Percentiles rank a stretch among this genome's conserved stretches.
phyloP scores from a whole-genome alignment of 2,888 invertebrate species.

The Nymphalis urticae region DNA sequence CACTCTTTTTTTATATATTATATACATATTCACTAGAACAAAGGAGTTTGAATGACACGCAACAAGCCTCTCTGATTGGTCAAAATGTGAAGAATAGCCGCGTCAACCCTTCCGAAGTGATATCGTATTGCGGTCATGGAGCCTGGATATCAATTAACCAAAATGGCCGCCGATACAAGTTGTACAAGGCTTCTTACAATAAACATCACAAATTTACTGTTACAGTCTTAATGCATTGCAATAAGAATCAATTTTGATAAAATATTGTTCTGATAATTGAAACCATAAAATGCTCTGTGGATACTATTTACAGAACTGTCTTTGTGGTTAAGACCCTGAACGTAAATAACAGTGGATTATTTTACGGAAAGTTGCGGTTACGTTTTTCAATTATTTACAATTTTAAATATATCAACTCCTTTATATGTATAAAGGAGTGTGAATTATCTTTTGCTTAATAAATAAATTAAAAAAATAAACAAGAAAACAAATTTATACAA shows the following conservation, averaged over 20 bases:
- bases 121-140: slow-evolving; percentile 54
- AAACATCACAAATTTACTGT: slow-evolving; percentile 11
- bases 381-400: slow-evolving; percentile 21
- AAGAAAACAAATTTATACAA: no score
- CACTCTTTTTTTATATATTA: slow-evolving; percentile 15
- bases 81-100: slow-evolving; percentile 44
- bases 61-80: slow-evolving; percentile 47
- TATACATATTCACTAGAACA: slow-evolving; percentile 14
- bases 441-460: not conserved
- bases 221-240: slow-evolving; percentile 17
- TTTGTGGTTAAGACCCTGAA: slow-evolving; percentile 24
- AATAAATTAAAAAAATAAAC: no score
- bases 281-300: slow-evolving; percentile 10
- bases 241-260: slow-evolving; percentile 32
- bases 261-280: slow-evolving; percentile 16
- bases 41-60: slow-evolving; percentile 29
- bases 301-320: slow-evolving; percentile 24
- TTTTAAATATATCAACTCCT: not conserved
- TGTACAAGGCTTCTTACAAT: slow-evolving; percentile 19
- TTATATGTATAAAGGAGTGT: not conserved
- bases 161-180: slow-evolving; percentile 48
- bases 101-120: slow-evolving; percentile 48
- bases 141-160: slow-evolving; percentile 53
- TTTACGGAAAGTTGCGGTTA: slow-evolving; percentile 34
- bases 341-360: slow-evolving; percentile 31